Evolutionary conservation across 2,888 invertebrate species (phyloP).

Genomic region (Pedicia rivosa): DNA sequence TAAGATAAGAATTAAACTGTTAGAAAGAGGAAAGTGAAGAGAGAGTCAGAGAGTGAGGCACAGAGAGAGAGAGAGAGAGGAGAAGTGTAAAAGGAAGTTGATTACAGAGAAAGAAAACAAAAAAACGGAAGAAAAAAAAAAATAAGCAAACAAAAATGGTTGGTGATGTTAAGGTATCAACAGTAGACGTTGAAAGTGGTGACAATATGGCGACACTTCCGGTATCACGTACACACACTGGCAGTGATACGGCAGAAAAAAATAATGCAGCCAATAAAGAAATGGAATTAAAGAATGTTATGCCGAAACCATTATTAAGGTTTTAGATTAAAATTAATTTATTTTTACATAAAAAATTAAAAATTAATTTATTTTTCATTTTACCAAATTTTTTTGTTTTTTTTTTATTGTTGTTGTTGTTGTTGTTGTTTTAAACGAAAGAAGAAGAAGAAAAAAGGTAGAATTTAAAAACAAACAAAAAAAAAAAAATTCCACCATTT

Average conservation of each 20-base stretch:
- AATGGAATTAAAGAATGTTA: constrained; percentile 73
- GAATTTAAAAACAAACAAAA: too few relatives aligned
- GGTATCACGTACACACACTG: constrained; percentile 54
- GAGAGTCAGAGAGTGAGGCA: too few relatives aligned
- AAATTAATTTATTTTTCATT: neutral
- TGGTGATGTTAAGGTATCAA: constrained; percentile 75
- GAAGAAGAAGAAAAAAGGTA: too few relatives aligned
- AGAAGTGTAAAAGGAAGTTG: too few relatives aligned
- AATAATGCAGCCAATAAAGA: constrained; percentile 72
- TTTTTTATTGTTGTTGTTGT: neutral
- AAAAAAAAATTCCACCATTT: neutral
- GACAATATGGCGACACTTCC: constrained; percentile 84
- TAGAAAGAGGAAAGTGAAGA: too few relatives aligned
- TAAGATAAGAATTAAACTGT: too few relatives aligned
- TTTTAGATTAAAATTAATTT: constrained; percentile 26
- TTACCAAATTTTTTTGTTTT: neutral
- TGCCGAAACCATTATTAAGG: constrained; percentile 74
- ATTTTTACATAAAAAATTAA: neutral
- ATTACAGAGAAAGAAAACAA: constrained; percentile 3
- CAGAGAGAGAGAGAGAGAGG: too few relatives aligned
- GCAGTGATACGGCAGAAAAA: constrained; percentile 60
- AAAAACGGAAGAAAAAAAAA: constrained; percentile 4
- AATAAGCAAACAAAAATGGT: constrained; percentile 30
- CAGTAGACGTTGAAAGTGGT: constrained; percentile 72
- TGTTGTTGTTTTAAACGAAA: neutral